phyloP scores from a whole-genome alignment of 2,113 vertebrate genomes.

The Chauna torquata region DNA sequence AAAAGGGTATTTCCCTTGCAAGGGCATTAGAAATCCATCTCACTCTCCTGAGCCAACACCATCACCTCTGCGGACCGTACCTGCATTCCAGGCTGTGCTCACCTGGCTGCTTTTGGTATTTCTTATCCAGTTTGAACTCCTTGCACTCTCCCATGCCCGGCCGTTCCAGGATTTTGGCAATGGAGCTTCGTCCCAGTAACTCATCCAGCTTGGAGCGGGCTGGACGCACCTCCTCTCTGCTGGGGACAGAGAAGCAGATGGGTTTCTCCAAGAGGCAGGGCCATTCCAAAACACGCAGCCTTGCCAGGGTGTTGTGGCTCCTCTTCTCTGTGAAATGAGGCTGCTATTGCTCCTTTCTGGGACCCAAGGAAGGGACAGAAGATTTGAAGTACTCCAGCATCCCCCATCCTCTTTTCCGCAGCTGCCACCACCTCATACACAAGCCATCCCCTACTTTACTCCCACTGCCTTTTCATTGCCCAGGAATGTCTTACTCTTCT shows the following conservation, averaged over 20 bases:
- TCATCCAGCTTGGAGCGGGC: constrained; percentile 84
- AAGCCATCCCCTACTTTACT: not conserved
- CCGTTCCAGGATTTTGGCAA: constrained; percentile 71
- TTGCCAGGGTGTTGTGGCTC: not conserved
- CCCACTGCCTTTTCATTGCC: not conserved
- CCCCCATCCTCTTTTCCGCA: not conserved
- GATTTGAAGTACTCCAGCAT: not conserved
- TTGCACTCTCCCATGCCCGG: constrained; percentile 71
- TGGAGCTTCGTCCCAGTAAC: constrained; percentile 80
- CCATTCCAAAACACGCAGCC: not conserved
- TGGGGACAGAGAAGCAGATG: not conserved
- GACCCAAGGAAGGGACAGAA: not conserved
- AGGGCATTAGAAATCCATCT: not conserved
- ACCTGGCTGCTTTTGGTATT: constrained; percentile 64
- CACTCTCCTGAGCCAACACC: fast-evolving
- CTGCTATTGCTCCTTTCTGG: not conserved
- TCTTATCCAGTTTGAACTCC: constrained; percentile 69
- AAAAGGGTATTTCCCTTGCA: not conserved
- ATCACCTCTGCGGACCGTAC: not conserved
- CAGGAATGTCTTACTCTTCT: constrained; percentile 56
- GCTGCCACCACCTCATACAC: not conserved
- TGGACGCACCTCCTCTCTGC: constrained; percentile 74
- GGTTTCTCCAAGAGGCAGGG: not conserved
- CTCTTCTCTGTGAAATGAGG: not conserved
- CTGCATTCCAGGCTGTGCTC: not conserved